Evolutionary conservation across 2,888 invertebrate genomes (phyloP), one percentile per base, ranked within the genome.

Genomic region (Mythimna lalbum): DNA sequence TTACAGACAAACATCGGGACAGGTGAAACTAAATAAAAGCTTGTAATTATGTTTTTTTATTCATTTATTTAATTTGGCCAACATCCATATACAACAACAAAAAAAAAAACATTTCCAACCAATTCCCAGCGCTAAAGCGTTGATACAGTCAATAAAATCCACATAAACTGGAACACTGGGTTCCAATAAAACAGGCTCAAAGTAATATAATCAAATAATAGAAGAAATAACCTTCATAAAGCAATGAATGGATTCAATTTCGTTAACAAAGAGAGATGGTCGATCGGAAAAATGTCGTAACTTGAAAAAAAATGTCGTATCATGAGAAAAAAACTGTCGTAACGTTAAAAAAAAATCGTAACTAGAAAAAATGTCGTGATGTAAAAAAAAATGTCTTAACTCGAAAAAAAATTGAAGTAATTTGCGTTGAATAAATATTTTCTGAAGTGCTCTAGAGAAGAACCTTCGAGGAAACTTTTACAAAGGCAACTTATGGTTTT

Each of bases 211-310:
- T 82, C 85, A 88, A 91, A 90, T 89, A 90, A 89, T 74, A 76
- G 88, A 86, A 85, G 82, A 84, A 88, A 90, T 90, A 88, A 87
- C 89, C 89, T 89, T 83, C 88, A 91, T 91, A 90, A 90, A 91
- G 86, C 90, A 89, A 90, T 93, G 90, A 92, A 93, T 92, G 89
- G 90, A 93, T 92, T 91, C 90, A 93, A 93, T 93, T 93, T 91
- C 84, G 88, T 89, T 91, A 93, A 92, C 91, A 92, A 93, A 93
- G 91, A 92, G 90, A 92, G 91, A 91, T 90, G 88, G 88, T 83
- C 76, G 81, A 47, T 77, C 80, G 88, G 84, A 86, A 76, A 79
- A 76, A 71, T 10, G 10, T 43, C 53, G 49, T 47, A 21, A 21
- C 27, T 62, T 33, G 14, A 61, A 9, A 43, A 43, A 65, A 27